Conservation (phyloP, 1,140 invertebrate species). For the Microplitis mediator region DNA sequence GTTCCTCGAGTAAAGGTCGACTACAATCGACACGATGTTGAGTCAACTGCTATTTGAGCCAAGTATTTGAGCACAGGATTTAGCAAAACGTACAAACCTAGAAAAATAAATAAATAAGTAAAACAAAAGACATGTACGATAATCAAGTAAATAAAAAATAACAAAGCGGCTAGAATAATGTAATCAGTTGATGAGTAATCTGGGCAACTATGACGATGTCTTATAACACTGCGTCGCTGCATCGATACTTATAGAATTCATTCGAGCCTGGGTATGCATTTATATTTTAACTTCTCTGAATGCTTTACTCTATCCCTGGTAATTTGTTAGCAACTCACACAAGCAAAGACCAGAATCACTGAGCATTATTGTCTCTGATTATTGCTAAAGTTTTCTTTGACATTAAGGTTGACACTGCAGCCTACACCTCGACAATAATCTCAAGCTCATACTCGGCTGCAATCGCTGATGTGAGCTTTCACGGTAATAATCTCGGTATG, state of each 20-base stretch:
- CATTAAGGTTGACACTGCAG: no score
- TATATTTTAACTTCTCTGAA: neutral
- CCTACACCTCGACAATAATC: no score
- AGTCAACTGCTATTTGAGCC: neutral
- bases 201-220: neutral
- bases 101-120: neutral
- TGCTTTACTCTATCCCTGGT: no score
- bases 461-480: no score
- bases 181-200: neutral
- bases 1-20: conserved; percentile 20
- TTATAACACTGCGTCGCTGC: neutral
- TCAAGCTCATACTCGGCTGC: no score
- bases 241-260: conserved; percentile 11
- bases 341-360: neutral
- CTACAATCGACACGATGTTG: neutral
- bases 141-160: neutral
- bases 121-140: neutral
- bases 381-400: no score
- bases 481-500: no score
- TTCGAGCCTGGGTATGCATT: neutral
- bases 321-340: neutral
- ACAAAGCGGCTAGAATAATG: neutral
- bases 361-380: no score
- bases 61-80: conserved; percentile 5
- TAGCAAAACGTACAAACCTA: neutral